These are phyloP conservation scores for Sphaeramia orbicularis DNA, from an alignment of 2,797 vertebrate genomes.

Conservation along the genomic window DNA sequence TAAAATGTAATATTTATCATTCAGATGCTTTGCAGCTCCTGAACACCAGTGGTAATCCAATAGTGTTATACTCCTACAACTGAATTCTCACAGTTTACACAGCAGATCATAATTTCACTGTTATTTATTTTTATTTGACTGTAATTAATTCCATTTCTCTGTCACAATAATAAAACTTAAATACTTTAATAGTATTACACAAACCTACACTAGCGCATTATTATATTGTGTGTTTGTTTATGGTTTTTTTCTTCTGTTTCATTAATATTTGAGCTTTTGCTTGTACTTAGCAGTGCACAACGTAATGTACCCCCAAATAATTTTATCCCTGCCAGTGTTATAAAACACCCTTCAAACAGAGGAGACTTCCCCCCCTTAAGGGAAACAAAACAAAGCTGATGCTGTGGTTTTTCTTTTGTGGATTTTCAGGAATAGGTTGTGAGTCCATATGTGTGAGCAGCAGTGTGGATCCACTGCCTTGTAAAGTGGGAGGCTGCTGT, in stretches of 20 bases:
- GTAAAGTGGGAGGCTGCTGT: slow-evolving; percentile 38
- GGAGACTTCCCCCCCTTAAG: too few species aligned
- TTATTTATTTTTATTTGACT: background rate
- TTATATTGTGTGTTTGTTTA: background rate
- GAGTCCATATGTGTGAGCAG: background rate
- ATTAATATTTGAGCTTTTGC: background rate
- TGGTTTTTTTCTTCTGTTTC: background rate
- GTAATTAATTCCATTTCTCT: slow-evolving; percentile 1
- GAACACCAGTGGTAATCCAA: background rate
- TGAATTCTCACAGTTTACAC: slow-evolving; percentile 1
- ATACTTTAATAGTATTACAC: background rate
- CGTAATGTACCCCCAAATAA: background rate
- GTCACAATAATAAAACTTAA: background rate
- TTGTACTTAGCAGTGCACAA: background rate
- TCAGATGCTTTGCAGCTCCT: background rate
- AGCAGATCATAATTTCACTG: slow-evolving; percentile 1
- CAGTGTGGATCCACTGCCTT: slow-evolving; percentile 12
- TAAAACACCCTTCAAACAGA: too few species aligned
- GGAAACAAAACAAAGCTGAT: too few species aligned
- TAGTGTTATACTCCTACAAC: background rate
- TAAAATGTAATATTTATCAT: slow-evolving; percentile 11
- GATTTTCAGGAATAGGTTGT: background rate
- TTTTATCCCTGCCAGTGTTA: background rate
- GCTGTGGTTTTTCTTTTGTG: too few species aligned
- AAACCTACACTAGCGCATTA: background rate